phyloP scores from a whole-genome alignment of 2,888 invertebrate species.

The Peribatodes rhomboidaria region DNA sequence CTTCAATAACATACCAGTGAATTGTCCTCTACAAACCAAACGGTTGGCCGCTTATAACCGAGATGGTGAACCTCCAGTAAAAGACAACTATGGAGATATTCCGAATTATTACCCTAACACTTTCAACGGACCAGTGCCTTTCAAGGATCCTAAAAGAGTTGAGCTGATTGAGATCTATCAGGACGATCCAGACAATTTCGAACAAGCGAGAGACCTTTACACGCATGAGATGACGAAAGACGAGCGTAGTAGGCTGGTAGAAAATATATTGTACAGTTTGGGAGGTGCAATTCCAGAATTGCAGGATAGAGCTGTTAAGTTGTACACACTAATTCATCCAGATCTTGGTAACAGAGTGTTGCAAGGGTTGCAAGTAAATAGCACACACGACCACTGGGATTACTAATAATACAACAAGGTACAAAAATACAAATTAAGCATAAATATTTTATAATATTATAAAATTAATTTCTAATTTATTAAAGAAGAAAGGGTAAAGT shows the following conservation, averaged over 20 bases:
- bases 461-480: conserved; percentile 1
- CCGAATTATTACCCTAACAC: conserved; percentile 98
- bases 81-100: conserved; percentile 92
- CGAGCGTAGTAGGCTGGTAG: conserved; percentile 89
- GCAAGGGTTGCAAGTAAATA: conserved; percentile 8
- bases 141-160: conserved; percentile 83
- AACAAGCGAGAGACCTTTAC: conserved; percentile 88
- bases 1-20: conserved; percentile 94
- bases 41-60: conserved; percentile 90
- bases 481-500: no score
- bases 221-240: conserved; percentile 90
- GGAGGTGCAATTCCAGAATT: conserved; percentile 88
- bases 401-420: neutral
- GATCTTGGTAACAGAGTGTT: conserved; percentile 25
- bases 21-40: conserved; percentile 91
- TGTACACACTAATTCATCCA: conserved; percentile 24
- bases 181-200: conserved; percentile 94
- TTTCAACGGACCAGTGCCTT: conserved; percentile 92
- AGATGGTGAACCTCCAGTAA: conserved; percentile 91
- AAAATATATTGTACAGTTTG: conserved; percentile 92
- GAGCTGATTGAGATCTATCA: conserved; percentile 81
- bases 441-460: no score
- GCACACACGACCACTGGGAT: neutral
- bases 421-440: neutral
- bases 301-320: conserved; percentile 25